Evolutionary conservation across 2,888 invertebrate genomes (phyloP), one percentile per base, ranked within the genome.

Genomic region (Lasioglossum calceatum): DNA sequence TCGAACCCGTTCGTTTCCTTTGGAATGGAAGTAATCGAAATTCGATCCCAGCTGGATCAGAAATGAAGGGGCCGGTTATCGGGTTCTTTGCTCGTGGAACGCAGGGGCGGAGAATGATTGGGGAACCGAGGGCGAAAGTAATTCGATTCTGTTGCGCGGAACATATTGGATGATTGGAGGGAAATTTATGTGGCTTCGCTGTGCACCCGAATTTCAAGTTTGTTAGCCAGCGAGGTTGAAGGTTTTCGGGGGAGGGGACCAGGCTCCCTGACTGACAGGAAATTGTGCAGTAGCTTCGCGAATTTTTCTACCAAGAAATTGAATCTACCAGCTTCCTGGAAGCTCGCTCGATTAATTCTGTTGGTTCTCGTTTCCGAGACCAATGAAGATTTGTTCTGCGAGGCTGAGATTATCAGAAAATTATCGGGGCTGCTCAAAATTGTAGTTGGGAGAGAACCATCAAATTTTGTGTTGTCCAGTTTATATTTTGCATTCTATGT

Each of bases 111-210:
- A 44, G 85, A 79, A 85, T 64, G 85, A 85, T 85, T 75, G 85
- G 75, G 67, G 72, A 76, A 67, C 71, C 72, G 79, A 76, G 54
- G 85, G 85, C 72, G 85, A 85, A 79, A 85, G 85, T 85, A 85
- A 85, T 85, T 85, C 85, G 85, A 85, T 85, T 85, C 85, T 85
- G 85, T 76, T 85, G 76, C 79, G 54, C 39, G 54, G 85, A 85
- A 85, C 85, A 85, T 85, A 85, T 85, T 85, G 85, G 85, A 85
- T 85, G 85, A 85, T 85, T 79, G 85, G 85, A 76, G 79, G 85
- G 72, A 85, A 85, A 85, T 85, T 85, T 85, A 85, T 85, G 85
- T 85, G 85, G 85, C 72, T 72, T 77, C 23, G 64, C 27, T 16
- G 7, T 2, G 36, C 16, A 4, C 27, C 42, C 39, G 73, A 75